A percentile compares a stretch with the other conserved stretches of the same genome.
phyloP scores from a whole-genome alignment of 2,113 vertebrate genomes.

The Ceyx cyanopectus region DNA sequence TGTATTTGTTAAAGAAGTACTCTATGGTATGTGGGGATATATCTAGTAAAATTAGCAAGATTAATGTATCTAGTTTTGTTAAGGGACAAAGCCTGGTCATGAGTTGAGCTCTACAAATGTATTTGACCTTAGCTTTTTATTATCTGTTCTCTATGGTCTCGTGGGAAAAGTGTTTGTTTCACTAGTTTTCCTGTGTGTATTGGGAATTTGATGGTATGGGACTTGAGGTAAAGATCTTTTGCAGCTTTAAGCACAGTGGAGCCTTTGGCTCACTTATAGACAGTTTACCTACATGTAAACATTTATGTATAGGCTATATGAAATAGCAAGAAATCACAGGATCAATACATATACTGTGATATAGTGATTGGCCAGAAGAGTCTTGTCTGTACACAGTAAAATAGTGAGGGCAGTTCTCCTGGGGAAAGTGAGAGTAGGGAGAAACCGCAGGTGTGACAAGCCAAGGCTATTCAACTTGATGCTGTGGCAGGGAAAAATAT shows the following conservation, averaged over 20 bases:
- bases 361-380: neutral
- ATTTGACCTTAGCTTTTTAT: neutral
- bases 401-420: neutral
- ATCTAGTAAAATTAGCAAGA: neutral
- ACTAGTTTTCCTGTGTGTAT: neutral
- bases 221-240: neutral
- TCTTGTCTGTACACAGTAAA: neutral
- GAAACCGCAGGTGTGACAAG: neutral
- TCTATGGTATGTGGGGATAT: neutral
- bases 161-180: accelerated
- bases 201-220: neutral
- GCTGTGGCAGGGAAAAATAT: neutral
- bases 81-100: neutral
- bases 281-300: neutral
- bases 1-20: neutral
- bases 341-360: neutral
- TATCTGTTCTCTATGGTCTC: neutral
- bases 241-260: neutral
- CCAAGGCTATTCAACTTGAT: neutral
- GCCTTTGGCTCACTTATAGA: neutral
- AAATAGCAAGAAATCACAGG: neutral
- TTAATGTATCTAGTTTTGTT: neutral
- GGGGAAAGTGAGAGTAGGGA: neutral
- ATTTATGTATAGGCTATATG: neutral
- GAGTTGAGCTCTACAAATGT: neutral